Percentiles rank a stretch among this genome's conserved stretches.
These are phyloP conservation scores for Bombyx huttoni DNA, from an alignment of 2,888 invertebrate species.

Conservation along the genomic window DNA sequence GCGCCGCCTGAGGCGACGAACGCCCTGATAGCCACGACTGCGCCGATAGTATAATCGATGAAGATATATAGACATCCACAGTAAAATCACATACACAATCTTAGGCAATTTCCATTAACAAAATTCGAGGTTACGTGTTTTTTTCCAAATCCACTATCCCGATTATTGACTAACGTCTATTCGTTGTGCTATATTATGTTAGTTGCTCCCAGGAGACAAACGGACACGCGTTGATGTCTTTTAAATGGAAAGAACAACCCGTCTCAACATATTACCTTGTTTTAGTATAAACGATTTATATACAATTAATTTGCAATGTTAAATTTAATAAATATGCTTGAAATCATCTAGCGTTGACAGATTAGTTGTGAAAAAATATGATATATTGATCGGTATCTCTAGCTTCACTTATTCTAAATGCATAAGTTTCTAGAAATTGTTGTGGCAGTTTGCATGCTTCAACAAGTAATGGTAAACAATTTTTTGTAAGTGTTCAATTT, in stretches of 20 bases:
- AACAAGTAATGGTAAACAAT: too few species aligned
- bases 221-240: conserved; percentile 5
- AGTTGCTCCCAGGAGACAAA: neutral
- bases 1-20: conserved; percentile 21
- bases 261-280: neutral
- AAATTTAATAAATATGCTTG: too few species aligned
- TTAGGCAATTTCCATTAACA: conserved; percentile 49
- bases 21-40: conserved; percentile 9
- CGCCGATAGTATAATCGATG: conserved; percentile 2
- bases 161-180: neutral
- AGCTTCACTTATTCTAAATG: too few species aligned
- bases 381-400: too few species aligned
- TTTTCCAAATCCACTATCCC: neutral
- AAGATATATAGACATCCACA: conserved; percentile 24
- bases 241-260: neutral
- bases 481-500: too few species aligned
- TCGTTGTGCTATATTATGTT: too few species aligned
- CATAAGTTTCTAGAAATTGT: too few species aligned
- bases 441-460: too few species aligned
- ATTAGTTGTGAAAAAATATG: too few species aligned
- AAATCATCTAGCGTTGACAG: too few species aligned
- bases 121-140: conserved; percentile 21
- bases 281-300: neutral
- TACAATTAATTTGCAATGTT: neutral
- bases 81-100: conserved; percentile 52